Conservation (phyloP, 2,113 vertebrate genomes). For the Panurus biarmicus region DNA sequence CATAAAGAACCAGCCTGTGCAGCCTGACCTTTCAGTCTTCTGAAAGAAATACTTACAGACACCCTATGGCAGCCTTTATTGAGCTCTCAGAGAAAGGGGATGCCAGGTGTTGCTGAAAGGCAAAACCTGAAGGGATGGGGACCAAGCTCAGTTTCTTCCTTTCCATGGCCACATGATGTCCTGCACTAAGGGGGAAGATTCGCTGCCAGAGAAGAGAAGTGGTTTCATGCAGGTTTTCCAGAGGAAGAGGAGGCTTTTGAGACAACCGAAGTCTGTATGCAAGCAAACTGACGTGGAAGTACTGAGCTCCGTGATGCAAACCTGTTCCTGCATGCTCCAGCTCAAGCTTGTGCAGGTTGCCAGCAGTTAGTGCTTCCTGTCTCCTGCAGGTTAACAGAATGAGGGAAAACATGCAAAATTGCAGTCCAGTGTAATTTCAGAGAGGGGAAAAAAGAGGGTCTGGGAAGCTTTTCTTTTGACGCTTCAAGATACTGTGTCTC, state of each 20-base stretch:
- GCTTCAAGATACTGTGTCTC: neutral
- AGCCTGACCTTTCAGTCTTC: neutral
- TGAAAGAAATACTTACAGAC: neutral
- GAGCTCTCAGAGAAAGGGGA: neutral
- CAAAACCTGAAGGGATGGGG: neutral
- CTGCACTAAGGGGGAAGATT: neutral
- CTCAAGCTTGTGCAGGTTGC: neutral
- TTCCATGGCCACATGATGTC: fast-evolving
- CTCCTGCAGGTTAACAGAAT: neutral
- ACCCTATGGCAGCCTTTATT: fast-evolving
- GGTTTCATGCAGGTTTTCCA: neutral
- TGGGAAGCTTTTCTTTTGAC: neutral
- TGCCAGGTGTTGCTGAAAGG: neutral
- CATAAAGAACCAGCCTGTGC: neutral
- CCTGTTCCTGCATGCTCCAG: neutral
- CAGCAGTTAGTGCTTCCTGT: neutral
- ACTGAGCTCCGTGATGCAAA: neutral
- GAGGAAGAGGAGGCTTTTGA: neutral
- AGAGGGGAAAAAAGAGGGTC: fast-evolving
- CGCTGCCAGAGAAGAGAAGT: neutral
- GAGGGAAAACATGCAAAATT: neutral
- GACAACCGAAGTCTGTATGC: neutral
- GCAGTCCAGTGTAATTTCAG: neutral
- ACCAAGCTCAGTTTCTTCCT: neutral
- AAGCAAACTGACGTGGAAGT: neutral